Evolutionary conservation across 2,113 vertebrate species (phyloP).

Genomic region (Uria aalge): DNA sequence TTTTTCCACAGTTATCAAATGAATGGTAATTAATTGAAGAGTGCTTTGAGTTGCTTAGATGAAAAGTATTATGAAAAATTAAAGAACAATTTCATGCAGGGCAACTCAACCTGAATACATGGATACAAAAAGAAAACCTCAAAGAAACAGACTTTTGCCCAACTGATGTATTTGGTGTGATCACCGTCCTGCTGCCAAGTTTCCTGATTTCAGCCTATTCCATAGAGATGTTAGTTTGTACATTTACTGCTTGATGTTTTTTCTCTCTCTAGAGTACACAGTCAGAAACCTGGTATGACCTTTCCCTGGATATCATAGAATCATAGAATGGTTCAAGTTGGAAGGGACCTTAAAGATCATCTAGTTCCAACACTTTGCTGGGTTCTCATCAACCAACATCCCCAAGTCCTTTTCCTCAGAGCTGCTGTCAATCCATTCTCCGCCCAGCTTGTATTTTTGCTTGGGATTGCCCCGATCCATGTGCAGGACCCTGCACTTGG

Average conservation of each 20-base stretch:
- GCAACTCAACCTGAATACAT: neutral
- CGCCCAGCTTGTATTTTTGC: neutral
- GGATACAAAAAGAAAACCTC: neutral
- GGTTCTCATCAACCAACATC: neutral
- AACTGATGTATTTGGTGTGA: neutral
- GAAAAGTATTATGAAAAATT: neutral
- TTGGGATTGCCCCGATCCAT: no score
- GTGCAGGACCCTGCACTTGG: neutral
- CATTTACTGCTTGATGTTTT: neutral
- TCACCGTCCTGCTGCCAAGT: fast-evolving
- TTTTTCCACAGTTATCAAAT: neutral
- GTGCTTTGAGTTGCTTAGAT: neutral
- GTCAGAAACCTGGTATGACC: neutral
- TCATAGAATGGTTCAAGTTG: neutral
- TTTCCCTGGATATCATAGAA: neutral
- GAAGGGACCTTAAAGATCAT: neutral
- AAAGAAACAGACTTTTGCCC: neutral
- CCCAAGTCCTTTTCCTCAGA: neutral
- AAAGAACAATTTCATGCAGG: neutral
- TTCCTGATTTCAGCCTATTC: neutral
- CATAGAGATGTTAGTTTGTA: neutral
- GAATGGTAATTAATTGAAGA: neutral
- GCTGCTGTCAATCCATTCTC: neutral
- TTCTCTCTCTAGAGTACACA: neutral
- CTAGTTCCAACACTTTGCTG: neutral